These are phyloP conservation scores for Hydrotaea diabolus DNA, from an alignment of 2,888 invertebrate species.

Conservation along the genomic window DNA sequence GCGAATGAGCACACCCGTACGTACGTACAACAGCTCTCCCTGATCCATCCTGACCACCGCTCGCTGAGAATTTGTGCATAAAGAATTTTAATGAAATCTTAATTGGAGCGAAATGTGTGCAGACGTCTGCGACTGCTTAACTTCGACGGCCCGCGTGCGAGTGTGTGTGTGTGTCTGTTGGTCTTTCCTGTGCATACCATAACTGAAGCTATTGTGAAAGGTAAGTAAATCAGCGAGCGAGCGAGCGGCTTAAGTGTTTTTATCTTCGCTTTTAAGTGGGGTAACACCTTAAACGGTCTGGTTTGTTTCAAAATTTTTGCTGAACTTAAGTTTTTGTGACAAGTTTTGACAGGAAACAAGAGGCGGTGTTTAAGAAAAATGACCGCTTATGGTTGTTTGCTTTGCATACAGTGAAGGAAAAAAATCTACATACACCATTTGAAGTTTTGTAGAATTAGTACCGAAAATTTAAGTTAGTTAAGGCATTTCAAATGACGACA, in stretches of 20 bases:
- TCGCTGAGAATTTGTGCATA: constrained; percentile 2
- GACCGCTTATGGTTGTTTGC: no score
- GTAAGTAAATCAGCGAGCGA: constrained; percentile 22
- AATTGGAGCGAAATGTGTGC: constrained; percentile 48
- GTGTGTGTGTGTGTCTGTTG: neutral
- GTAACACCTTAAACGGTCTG: neutral
- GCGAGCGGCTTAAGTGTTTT: neutral
- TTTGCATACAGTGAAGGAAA: no score
- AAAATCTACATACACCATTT: no score
- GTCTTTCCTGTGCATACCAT: neutral
- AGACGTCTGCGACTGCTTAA: constrained; percentile 1
- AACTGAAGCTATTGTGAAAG: constrained; percentile 24
- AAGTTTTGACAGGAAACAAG: constrained; percentile 28
- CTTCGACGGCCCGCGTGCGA: neutral
- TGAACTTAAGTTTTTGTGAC: neutral
- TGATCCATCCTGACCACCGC: neutral
- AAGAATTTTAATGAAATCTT: constrained; percentile 38
- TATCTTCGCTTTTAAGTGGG: constrained; percentile 10
- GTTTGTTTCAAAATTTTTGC: neutral
- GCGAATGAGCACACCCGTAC: no score
- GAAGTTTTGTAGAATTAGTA: no score
- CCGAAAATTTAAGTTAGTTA: no score
- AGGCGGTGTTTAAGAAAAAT: neutral
- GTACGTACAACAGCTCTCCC: no score
- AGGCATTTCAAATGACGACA: no score